A percentile compares a stretch with the other conserved stretches of the same genome.
Conservation (phyloP, 2,113 vertebrate species). For the Genyomyrus donnyi region DNA sequence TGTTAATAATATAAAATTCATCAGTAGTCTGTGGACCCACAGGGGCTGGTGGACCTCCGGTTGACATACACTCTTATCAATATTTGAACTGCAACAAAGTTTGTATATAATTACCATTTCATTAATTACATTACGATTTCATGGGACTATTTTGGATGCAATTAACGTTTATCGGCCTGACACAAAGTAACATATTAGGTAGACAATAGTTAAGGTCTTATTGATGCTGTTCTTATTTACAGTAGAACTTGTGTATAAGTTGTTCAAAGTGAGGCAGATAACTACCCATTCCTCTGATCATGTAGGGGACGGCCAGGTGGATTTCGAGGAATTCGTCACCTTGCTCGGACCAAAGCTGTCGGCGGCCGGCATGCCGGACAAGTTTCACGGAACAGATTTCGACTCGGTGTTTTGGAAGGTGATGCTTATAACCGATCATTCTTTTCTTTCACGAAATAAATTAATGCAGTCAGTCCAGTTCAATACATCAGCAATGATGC, state of each 20-base stretch:
- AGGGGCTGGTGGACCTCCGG: background rate
- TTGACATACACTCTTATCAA: background rate
- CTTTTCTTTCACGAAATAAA: background rate
- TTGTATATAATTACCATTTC: background rate
- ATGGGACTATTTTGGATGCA: background rate
- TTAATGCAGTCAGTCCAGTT: background rate
- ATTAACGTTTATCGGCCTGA: background rate
- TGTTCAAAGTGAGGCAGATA: background rate
- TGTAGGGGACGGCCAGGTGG: constrained; percentile 89
- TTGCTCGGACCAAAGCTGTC: constrained; percentile 90
- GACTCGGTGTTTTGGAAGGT: constrained; percentile 99
- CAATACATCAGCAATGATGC: background rate
- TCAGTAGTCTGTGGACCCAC: background rate
- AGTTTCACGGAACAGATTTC: constrained; percentile 88
- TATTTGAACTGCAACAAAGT: background rate
- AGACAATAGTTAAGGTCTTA: background rate
- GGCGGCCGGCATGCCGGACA: constrained; percentile 85
- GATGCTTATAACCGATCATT: constrained; percentile 30
- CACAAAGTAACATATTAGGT: background rate
- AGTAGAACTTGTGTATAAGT: background rate
- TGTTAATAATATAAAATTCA: background rate
- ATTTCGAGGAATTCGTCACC: constrained; percentile 96
- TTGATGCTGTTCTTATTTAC: background rate
- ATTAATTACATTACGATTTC: background rate
- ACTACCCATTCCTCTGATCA: background rate